A percentile compares a stretch with the other conserved stretches of the same genome.
Conservation (phyloP, 2,113 vertebrate genomes). For the Psophia crepitans region DNA sequence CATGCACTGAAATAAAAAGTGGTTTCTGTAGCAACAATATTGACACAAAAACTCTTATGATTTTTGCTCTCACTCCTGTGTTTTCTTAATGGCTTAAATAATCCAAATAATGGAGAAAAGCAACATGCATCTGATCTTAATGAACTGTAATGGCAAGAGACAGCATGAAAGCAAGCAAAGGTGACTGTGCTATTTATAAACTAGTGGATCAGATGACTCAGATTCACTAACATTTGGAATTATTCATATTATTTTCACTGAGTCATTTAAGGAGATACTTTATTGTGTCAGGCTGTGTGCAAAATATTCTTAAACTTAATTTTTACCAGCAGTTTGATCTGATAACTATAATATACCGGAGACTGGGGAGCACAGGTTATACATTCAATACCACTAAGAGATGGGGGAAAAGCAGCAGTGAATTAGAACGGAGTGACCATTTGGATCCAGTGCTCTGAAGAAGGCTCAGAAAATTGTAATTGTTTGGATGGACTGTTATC, state of each 20-base stretch:
- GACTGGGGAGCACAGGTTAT: background rate
- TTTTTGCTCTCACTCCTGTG: conserved; percentile 50
- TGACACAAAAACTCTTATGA: conserved; percentile 58
- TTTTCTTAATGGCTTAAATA: conserved; percentile 50
- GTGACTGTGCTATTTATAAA: conserved; percentile 42
- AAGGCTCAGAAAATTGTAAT: background rate
- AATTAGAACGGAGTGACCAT: background rate
- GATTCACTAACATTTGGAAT: background rate
- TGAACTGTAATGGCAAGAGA: background rate
- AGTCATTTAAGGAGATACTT: conserved; percentile 10
- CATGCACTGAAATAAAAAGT: conserved; percentile 50
- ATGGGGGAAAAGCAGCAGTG: background rate
- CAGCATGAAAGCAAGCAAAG: conserved; percentile 34
- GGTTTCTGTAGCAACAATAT: conserved; percentile 74
- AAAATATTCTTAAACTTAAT: conserved; percentile 11
- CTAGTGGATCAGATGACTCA: conserved; percentile 6
- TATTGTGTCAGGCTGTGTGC: background rate
- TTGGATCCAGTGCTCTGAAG: background rate
- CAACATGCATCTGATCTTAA: conserved; percentile 58
- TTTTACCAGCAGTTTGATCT: conserved; percentile 12
- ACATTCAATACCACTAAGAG: background rate
- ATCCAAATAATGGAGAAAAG: conserved; percentile 59
- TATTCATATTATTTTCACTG: background rate
- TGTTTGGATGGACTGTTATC: background rate
- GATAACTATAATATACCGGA: background rate